These are phyloP conservation scores for Diploptera punctata DNA, from an alignment of 2,888 invertebrate genomes.

Conservation along the genomic window DNA sequence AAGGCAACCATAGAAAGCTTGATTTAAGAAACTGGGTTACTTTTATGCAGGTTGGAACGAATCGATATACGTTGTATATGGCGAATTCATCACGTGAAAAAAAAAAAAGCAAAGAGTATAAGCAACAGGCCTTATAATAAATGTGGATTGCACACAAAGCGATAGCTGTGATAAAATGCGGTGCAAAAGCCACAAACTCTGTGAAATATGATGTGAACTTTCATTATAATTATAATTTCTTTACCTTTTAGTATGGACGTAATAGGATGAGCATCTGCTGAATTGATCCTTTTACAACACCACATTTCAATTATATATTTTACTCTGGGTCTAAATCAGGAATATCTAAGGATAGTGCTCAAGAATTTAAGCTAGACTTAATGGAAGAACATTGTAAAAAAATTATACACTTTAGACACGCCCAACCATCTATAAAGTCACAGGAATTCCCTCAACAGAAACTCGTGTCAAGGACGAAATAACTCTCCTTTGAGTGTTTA, in stretches of 20 bases:
- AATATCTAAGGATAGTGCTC: too few species aligned
- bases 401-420: too few species aligned
- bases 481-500: too few species aligned
- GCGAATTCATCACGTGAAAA: too few species aligned
- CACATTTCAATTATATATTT: conserved; percentile 33
- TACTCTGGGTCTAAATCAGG: too few species aligned
- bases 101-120: not conserved
- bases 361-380: too few species aligned
- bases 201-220: not conserved
- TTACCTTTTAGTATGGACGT: conserved; percentile 38
- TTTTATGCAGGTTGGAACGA: too few species aligned
- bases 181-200: conserved; percentile 17
- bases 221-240: not conserved
- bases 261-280: conserved; percentile 26
- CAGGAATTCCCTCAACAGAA: not conserved
- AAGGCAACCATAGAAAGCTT: too few species aligned
- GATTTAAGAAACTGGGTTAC: too few species aligned
- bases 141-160: not conserved
- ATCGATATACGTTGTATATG: too few species aligned
- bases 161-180: not conserved
- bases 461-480: not conserved
- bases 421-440: not conserved
- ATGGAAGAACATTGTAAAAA: too few species aligned
- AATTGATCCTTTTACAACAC: conserved; percentile 35
- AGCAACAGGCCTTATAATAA: conserved; percentile 3